Base-by-base conservation (phyloP, 37 sponge, comb jelly and placozoan genomes). In the Bolinopsis microptera region DNA sequence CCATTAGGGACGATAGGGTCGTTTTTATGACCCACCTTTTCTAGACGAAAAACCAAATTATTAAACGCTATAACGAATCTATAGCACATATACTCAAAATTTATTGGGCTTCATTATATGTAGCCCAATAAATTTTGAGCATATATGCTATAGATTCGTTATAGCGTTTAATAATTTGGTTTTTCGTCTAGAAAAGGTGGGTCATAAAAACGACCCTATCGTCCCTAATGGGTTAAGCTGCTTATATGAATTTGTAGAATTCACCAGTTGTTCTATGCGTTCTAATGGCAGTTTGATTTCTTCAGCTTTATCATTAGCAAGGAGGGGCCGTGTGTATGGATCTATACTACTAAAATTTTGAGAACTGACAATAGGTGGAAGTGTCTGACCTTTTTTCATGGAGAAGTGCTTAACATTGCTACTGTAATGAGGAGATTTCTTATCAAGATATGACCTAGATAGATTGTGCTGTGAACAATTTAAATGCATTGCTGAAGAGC, bases 361-460 rank as follows among this genome's bases (percentile, higher is more conserved):
- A 26, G 90, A 48, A 23, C 36, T n/a, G 22, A 86, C 39, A 2
- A 86, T 9, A 0, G 90, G 90, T 0, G 90, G 90, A 26, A 86
- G 30, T 2, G 16, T 3, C 61, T 39, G 90, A 13, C 48, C 18
- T 13, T 39, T 2, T 39, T 41, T 86, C 25, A 86, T 48, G 0
- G 61, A 41, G 23, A 86, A 86, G 35, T 34, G 24, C 41, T 86
- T 28, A 30, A 86, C 30, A 86, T 86, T 86, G 26, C 61, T 41
- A 25, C 39, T 39, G 39, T n/a, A 86, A 27, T 86, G 40, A 2
- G 30, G 26, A 24, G 41, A 41, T 86, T 86, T 86, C 1, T 40
- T 40, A 77, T 77, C 32, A n/a, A 86, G 61, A 48, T 41, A 86
- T 30, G 30, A 38, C 39, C 90, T 86, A 28, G 36, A 13, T 26